These are phyloP conservation scores for Periophthalmus modestus DNA, from an alignment of 2,113 vertebrate genomes.

Conservation along the genomic window DNA sequence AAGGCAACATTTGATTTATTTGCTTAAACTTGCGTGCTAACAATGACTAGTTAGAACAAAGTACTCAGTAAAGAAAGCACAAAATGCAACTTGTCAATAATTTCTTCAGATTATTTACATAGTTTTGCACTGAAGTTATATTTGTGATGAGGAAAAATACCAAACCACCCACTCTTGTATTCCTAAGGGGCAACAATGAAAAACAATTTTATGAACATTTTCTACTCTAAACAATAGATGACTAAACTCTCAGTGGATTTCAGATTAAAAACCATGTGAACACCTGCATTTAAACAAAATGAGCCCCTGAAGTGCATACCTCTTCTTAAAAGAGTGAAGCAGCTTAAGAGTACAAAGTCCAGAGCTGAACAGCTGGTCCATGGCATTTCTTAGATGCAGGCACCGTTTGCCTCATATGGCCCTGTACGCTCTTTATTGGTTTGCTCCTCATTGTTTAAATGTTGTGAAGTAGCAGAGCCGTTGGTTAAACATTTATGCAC, in stretches of 20 bases:
- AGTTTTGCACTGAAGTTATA: too few species aligned
- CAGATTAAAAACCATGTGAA: background rate
- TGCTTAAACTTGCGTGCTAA: too few species aligned
- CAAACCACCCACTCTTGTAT: background rate
- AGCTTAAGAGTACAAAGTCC: conserved; percentile 1
- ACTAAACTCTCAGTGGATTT: background rate
- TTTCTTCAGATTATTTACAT: too few species aligned
- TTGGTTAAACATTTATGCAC: conserved; percentile 40
- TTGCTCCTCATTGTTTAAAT: conserved; percentile 32
- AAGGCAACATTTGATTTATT: background rate
- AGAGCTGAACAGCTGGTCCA: background rate
- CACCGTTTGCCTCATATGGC: conserved; percentile 27
- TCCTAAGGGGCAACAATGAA: background rate
- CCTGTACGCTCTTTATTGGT: conserved; percentile 17
- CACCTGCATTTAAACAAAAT: background rate
- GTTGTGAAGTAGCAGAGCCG: conserved; percentile 44
- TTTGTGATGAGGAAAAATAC: background rate
- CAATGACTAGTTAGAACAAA: too few species aligned
- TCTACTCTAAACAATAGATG: too few species aligned
- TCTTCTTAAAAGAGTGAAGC: background rate
- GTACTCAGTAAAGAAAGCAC: too few species aligned
- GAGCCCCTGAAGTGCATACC: background rate
- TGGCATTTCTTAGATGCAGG: conserved; percentile 33
- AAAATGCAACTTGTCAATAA: background rate
- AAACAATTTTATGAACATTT: too few species aligned